Base-by-base conservation (phyloP, 2,888 invertebrate species). In the Chaetogeoica ovagalla region DNA sequence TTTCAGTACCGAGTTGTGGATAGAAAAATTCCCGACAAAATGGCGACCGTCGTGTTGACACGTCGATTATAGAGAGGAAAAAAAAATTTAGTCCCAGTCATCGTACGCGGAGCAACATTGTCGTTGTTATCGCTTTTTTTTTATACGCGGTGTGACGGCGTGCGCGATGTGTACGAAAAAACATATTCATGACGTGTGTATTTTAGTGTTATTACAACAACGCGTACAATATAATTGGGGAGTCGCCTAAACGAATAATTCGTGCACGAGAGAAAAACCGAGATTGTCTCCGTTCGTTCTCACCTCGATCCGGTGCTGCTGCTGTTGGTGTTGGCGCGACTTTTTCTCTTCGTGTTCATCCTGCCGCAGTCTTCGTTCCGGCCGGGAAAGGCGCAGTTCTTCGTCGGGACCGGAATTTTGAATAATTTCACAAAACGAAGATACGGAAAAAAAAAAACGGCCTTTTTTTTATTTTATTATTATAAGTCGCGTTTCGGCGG, bases 381-480 rank as follows among this genome's bases (percentile, higher is more conserved):
- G 86, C 91, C 91, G 89, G 90, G 89, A 89, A 90, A 91, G 91
- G 91, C 91, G 90, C 91, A 90, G 89, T 91, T 91, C 89, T 90
- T 91, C 90, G 92, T 92, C 88, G 92, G 92, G 91, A 92, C 92
- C 92, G 92, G 92, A 92, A 92, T 92, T 92, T 92, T 92, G 92
- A 90, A 85, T 85, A 87, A 84, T 87, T 87, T 86, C 73, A 79
- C 52, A 71, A 71, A 70, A 55, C 30, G n/a, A 39, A 30, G 30
- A 30, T 30, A 63, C 63, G 23, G 69, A 23, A 39, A 23, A 21
- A 37, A 21, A 74, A 21, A 74, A 39, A n/a, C 55, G 23, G 52
- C 57, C 66, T 39, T 48, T 30, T 19, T 19, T 21, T n/a, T 57
- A 23, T 63, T 63, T 43, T 43, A 43, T 17, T 39, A 43, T 19